Evolutionary conservation across 1,140 invertebrate species (phyloP).

Genomic region (Helicorthomorpha holstii): DNA sequence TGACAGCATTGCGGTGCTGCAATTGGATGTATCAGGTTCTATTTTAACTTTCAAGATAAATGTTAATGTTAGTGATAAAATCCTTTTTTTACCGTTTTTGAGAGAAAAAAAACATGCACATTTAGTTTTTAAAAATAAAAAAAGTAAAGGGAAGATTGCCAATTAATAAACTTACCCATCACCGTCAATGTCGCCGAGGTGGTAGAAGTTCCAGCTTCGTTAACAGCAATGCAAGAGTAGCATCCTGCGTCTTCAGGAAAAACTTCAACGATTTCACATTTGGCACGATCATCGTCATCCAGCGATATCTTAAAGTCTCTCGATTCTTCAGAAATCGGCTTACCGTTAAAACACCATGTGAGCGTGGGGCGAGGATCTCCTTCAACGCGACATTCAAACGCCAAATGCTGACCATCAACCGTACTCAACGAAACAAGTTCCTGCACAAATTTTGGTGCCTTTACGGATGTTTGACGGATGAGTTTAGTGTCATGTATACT

Average conservation of each 20-base stretch:
- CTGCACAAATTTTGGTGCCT: conserved; percentile 47
- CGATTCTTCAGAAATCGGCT: conserved; percentile 41
- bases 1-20: background rate
- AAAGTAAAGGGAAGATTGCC: too few relatives aligned
- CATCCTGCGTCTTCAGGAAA: conserved; percentile 51
- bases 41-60: too few relatives aligned
- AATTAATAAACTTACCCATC: conserved; percentile 38
- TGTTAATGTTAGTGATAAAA: too few relatives aligned
- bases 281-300: conserved; percentile 36
- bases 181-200: conserved; percentile 54
- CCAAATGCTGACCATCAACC: conserved; percentile 37
- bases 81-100: too few relatives aligned
- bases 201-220: conserved; percentile 55
- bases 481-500: too few relatives aligned
- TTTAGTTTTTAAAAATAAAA: conserved; percentile 1
- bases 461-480: too few relatives aligned
- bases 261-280: conserved; percentile 43
- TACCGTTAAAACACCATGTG: conserved; percentile 57
- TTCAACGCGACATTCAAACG: conserved; percentile 46
- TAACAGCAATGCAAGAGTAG: conserved; percentile 59
- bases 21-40: too few relatives aligned
- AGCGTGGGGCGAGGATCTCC: conserved; percentile 49
- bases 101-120: background rate
- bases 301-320: conserved; percentile 38
- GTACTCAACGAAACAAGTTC: conserved; percentile 37